Base-by-base conservation (phyloP, 1,140 invertebrate species). In the Diabrotica undecimpunctata region DNA sequence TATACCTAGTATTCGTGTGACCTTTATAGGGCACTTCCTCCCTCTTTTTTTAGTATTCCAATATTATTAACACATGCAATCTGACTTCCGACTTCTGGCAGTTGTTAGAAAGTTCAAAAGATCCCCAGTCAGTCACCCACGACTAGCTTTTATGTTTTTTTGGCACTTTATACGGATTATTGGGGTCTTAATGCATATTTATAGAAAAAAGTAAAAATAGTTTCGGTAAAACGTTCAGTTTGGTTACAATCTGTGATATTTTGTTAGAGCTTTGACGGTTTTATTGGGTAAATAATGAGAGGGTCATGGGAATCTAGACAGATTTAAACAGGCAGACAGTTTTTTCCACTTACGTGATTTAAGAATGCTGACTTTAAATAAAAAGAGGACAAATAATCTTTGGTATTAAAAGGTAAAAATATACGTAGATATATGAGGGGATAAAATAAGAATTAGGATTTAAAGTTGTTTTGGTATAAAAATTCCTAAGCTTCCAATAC, bases 31-130 rank as follows among this genome's bases (percentile, higher is more conserved):
- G 55, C 55, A 57, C 38, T 37, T 57, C 36, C 36, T 37, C 55
- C 55, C 55, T 57, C 55, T 36, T 57, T 57, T 57, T 54, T 37
- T 57, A n/a, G 25, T 37, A 14, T 46, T 46, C 41, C 41, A 46
- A 46, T 46, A 46, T 46, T 57, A 57, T 54, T 54, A 54, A 57
- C 55, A 57, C 55, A 57, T 57, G 55, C 55, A 57, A 57, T 57
- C 35, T 57, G 36, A 57, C 55, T 57, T 57, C 55, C 55, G 55
- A 57, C 41, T 46, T n/a, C 41, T n/a, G 41, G n/a, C 55, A 57
- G 55, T 57, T 57, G 55, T 37, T 57, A 57, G 25, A n/a, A 57
- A n/a, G 36, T 57, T n/a, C 55, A 37, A 12, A 57, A 57, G 55
- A n/a, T 46, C 41, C 55, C 36, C 37, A 37, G 55, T 57, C 36